Evolutionary conservation across 2,113 vertebrate species (phyloP).

Genomic region (Cheirogaleus medius): DNA sequence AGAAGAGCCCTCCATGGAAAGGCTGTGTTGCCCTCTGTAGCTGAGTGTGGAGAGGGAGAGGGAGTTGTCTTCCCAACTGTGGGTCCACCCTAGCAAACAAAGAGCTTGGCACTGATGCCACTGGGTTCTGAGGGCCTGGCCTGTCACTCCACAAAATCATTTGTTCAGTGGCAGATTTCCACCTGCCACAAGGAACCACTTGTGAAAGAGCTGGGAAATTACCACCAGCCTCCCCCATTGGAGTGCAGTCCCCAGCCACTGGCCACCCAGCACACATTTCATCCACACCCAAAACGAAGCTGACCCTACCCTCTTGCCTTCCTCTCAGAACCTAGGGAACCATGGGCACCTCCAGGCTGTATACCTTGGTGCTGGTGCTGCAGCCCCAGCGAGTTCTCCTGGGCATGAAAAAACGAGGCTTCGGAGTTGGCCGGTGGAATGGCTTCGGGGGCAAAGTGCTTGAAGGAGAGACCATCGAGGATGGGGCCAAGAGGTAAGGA

Average conservation of each 20-base stretch:
- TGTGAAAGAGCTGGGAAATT: rapidly evolving
- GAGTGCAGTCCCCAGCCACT: background rate
- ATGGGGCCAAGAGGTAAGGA: slow-evolving; percentile 91
- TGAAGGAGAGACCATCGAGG: slow-evolving; percentile 91
- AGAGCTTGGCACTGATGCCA: background rate
- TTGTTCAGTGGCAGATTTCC: background rate
- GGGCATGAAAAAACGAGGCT: slow-evolving; percentile 98
- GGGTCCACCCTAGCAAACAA: background rate
- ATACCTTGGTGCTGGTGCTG: slow-evolving; percentile 94
- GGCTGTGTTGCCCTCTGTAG: background rate
- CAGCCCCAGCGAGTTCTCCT: slow-evolving; percentile 90
- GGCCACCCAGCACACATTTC: background rate
- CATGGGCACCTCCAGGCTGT: slow-evolving; percentile 89
- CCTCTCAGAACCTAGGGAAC: background rate
- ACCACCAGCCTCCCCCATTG: background rate
- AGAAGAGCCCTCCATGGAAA: background rate
- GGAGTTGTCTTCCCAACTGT: too few relatives aligned
- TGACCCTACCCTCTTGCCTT: background rate
- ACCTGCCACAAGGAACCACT: background rate
- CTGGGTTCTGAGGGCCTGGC: background rate
- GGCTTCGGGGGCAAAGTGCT: slow-evolving; percentile 97
- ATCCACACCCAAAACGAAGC: background rate
- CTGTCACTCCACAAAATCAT: too few relatives aligned
- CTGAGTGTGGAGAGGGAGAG: too few relatives aligned
- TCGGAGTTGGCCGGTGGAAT: slow-evolving; percentile 95